A percentile compares a stretch with the other conserved stretches of the same genome.
phyloP scores from a whole-genome alignment of 2,888 invertebrate species.

The Stramonita haemastoma region DNA sequence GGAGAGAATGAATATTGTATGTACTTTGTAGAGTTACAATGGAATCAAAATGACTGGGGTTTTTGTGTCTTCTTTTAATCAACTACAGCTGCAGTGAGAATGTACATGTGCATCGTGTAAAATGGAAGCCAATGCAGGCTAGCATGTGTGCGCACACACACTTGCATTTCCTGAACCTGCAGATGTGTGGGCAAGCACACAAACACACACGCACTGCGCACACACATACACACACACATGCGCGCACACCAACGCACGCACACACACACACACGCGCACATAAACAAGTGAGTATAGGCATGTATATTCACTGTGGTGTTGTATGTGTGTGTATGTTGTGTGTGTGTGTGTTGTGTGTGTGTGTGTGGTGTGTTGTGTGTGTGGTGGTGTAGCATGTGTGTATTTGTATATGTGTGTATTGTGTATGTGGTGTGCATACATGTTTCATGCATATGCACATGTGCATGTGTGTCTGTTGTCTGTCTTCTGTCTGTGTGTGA shows the following conservation, averaged over 20 bases:
- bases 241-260: background rate
- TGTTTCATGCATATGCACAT: background rate
- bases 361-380: background rate
- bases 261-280: background rate
- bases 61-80: too few species aligned
- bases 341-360: background rate
- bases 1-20: too few species aligned
- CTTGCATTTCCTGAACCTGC: background rate
- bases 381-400: background rate
- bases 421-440: background rate
- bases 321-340: too few species aligned
- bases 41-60: too few species aligned
- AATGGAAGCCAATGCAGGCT: too few species aligned
- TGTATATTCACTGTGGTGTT: background rate
- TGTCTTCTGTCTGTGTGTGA: too few species aligned
- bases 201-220: background rate
- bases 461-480: background rate
- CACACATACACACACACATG: background rate
- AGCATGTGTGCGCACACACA: background rate
- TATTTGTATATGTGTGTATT: background rate
- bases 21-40: too few species aligned
- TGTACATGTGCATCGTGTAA: too few species aligned
- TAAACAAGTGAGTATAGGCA: background rate
- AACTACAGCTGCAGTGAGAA: too few species aligned
- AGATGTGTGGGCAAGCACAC: background rate